phyloP scores from a whole-genome alignment of 2,888 invertebrate genomes.

The Cephus nigrinus region DNA sequence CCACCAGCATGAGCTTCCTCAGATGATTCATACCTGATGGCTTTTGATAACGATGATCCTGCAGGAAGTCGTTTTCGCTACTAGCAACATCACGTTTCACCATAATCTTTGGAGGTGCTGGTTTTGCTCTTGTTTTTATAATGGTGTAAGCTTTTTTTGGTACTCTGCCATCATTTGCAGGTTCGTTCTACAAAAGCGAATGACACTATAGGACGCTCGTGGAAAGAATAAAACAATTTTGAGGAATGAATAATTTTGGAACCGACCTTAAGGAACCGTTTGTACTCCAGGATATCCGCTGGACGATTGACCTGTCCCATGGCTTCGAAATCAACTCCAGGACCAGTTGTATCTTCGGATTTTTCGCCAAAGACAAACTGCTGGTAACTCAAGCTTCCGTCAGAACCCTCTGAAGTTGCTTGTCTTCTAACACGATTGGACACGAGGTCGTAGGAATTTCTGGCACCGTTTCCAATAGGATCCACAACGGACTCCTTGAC shows the following conservation, averaged over 20 bases:
- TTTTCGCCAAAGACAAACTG: constrained; percentile 33
- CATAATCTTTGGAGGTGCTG: constrained; percentile 46
- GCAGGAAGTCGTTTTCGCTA: neutral
- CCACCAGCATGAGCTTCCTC: constrained; percentile 26
- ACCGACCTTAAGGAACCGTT: constrained; percentile 53
- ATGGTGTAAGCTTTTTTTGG: constrained; percentile 49
- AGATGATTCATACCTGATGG: constrained; percentile 14
- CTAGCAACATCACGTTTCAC: constrained; percentile 40
- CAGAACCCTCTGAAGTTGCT: constrained; percentile 13
- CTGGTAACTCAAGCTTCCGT: constrained; percentile 32
- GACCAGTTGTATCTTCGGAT: constrained; percentile 34
- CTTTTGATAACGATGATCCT: constrained; percentile 11
- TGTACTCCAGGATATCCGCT: constrained; percentile 53
- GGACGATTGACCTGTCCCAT: constrained; percentile 53
- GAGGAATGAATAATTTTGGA: neutral
- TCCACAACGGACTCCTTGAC: neutral
- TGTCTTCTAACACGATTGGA: constrained; percentile 34
- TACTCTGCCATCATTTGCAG: constrained; percentile 40
- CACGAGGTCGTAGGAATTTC: constrained; percentile 20
- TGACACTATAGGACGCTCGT: neutral
- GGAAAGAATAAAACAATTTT: neutral
- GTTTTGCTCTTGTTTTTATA: constrained; percentile 44
- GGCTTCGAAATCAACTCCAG: constrained; percentile 49
- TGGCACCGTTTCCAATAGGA: neutral
- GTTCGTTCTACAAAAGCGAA: constrained; percentile 47